Conservation (phyloP, 2,888 invertebrate genomes). For the Andrena dorsata region DNA sequence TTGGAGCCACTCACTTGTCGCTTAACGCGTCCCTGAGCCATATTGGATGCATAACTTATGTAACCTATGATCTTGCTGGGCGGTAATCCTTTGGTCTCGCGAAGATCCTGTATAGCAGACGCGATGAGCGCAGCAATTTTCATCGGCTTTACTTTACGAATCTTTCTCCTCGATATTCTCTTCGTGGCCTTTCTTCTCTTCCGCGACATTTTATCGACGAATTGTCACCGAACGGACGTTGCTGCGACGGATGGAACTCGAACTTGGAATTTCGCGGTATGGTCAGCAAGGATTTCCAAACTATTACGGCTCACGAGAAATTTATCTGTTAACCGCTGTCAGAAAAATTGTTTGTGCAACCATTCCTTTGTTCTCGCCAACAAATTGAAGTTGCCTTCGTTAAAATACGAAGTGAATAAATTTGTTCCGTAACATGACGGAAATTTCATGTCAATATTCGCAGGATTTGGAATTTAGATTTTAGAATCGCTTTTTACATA, state of each 20-base stretch:
- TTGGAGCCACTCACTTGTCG: conserved; percentile 72
- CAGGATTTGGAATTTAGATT: background rate
- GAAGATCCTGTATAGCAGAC: conserved; percentile 78
- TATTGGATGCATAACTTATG: conserved; percentile 75
- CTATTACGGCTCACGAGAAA: conserved; percentile 35
- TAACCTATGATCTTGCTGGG: conserved; percentile 77
- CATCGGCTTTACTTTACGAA: conserved; percentile 62
- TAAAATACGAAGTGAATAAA: background rate
- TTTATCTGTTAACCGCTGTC: conserved; percentile 35
- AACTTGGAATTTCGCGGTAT: conserved; percentile 32
- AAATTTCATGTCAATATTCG: background rate
- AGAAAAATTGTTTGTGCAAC: conserved; percentile 6
- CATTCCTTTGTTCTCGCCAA: conserved; percentile 29
- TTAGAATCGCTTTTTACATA: background rate
- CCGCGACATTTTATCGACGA: conserved; percentile 28
- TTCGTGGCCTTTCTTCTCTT: conserved; percentile 29
- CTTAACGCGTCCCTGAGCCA: conserved; percentile 73
- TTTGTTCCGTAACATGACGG: background rate
- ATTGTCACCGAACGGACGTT: background rate
- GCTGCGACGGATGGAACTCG: background rate
- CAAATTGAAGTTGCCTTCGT: conserved; percentile 28
- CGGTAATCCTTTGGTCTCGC: conserved; percentile 77
- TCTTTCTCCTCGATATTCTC: conserved; percentile 30
- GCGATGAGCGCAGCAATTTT: conserved; percentile 78
- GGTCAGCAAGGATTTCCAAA: background rate